phyloP scores from a whole-genome alignment of 1,140 invertebrate species.

The Trachymyrmex septentrionalis region DNA sequence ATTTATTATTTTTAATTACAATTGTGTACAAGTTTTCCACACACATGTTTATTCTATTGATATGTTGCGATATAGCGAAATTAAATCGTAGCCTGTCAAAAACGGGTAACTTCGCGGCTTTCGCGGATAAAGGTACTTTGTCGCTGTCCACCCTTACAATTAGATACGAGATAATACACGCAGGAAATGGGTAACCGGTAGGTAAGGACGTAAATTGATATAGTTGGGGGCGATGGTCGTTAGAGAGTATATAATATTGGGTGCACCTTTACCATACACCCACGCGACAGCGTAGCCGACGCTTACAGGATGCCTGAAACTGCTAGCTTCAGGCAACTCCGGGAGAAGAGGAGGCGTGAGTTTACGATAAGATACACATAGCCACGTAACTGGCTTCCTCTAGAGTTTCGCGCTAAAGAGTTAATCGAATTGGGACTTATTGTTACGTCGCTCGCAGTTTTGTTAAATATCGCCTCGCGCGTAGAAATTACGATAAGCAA shows the following conservation, averaged over 20 bases:
- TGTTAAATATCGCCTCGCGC: not conserved
- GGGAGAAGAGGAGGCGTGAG: slow-evolving; percentile 74
- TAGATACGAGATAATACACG: slow-evolving; percentile 23
- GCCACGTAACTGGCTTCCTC: slow-evolving; percentile 57
- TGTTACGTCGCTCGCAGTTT: slow-evolving; percentile 47
- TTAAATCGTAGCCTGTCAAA: slow-evolving; percentile 44
- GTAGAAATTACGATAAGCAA: not conserved
- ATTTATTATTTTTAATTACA: slow-evolving; percentile 4
- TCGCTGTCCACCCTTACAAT: slow-evolving; percentile 27
- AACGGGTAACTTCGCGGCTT: slow-evolving; percentile 2
- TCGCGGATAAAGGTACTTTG: slow-evolving; percentile 8
- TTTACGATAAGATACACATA: slow-evolving; percentile 75
- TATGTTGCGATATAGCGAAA: not conserved
- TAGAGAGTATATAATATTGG: slow-evolving; percentile 68
- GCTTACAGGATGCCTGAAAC: slow-evolving; percentile 57
- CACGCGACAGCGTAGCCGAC: slow-evolving; percentile 66
- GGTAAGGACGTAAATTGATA: slow-evolving; percentile 68
- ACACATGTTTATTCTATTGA: not conserved
- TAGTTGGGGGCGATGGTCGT: slow-evolving; percentile 66
- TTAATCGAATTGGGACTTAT: slow-evolving; percentile 81
- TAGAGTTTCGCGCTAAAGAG: slow-evolving; percentile 55
- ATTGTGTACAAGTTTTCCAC: not conserved
- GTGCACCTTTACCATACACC: slow-evolving; percentile 71
- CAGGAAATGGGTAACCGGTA: slow-evolving; percentile 23
- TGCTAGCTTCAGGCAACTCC: slow-evolving; percentile 62